A percentile compares a stretch with the other conserved stretches of the same genome.
These are phyloP conservation scores for Yponomeuta plumbellus DNA, from an alignment of 2,888 invertebrate genomes.

Conservation along the genomic window DNA sequence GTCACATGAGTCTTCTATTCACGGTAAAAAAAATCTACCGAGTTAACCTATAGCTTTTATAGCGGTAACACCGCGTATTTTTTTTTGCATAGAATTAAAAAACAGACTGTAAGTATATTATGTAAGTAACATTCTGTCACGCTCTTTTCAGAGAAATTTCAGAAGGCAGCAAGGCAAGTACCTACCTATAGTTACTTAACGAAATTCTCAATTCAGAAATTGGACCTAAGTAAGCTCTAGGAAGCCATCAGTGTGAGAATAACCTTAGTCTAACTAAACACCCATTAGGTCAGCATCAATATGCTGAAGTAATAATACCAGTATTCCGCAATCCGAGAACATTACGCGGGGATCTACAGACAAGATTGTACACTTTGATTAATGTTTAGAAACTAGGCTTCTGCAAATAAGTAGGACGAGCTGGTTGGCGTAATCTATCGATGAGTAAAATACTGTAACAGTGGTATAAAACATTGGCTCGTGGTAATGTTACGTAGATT, in stretches of 20 bases:
- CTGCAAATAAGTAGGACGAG: conserved; percentile 7
- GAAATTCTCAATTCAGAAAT: not conserved
- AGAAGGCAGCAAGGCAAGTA: too few relatives aligned
- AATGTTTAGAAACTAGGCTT: conserved; percentile 7
- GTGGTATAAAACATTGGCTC: not conserved
- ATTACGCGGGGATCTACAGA: conserved; percentile 1
- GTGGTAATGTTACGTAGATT: not conserved
- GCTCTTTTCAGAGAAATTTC: too few relatives aligned
- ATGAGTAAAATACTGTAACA: not conserved
- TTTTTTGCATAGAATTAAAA: too few relatives aligned
- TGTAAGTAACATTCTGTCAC: too few relatives aligned
- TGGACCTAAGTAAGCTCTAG: not conserved
- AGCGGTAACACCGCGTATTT: too few relatives aligned
- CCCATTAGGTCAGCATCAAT: not conserved
- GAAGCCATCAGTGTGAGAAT: not conserved
- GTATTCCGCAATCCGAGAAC: not conserved
- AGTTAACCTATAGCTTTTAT: too few relatives aligned
- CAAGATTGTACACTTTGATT: conserved; percentile 1
- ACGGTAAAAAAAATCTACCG: too few relatives aligned
- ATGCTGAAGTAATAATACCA: not conserved
- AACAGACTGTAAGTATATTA: too few relatives aligned
- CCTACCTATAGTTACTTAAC: too few relatives aligned
- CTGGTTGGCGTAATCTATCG: conserved; percentile 2
- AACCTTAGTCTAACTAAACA: not conserved
- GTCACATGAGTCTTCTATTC: too few relatives aligned